Conservation (phyloP, 2,888 invertebrate genomes). For the Heliothis peltigera region DNA sequence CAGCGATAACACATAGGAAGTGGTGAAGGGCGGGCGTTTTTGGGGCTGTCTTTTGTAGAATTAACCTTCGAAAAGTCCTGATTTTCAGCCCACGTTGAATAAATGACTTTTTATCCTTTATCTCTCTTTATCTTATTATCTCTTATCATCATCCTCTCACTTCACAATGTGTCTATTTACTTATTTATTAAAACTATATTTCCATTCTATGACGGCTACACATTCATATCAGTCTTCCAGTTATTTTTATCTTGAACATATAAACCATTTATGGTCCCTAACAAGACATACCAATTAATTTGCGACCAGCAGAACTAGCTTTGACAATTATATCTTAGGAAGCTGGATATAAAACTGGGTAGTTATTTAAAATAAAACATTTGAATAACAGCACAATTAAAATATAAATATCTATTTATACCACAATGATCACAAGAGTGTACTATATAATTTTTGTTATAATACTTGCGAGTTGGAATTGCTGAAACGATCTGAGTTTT, state of each 20-base stretch:
- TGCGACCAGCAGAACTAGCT: neutral
- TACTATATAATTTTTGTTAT: conserved; percentile 25
- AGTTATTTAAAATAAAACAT: conserved; percentile 21
- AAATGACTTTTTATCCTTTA: too few relatives aligned
- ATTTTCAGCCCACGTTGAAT: too few relatives aligned
- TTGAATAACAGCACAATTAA: conserved; percentile 13
- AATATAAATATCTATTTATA: conserved; percentile 24
- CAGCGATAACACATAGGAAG: too few relatives aligned
- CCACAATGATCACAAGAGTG: conserved; percentile 28
- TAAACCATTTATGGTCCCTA: neutral
- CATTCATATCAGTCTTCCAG: neutral
- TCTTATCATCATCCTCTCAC: too few relatives aligned
- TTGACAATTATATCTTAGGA: neutral
- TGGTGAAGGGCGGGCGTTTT: too few relatives aligned
- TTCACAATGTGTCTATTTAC: too few relatives aligned
- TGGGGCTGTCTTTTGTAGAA: too few relatives aligned
- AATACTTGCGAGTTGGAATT: conserved; percentile 21
- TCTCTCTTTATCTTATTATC: too few relatives aligned
- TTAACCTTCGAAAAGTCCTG: too few relatives aligned
- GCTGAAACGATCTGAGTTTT: conserved; percentile 41
- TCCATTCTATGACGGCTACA: too few relatives aligned
- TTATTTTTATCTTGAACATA: neutral
- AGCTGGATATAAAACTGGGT: neutral
- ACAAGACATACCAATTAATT: neutral
- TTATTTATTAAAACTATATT: too few relatives aligned